Evolutionary conservation across 2,113 vertebrate genomes (phyloP), one percentile per base, ranked within the genome.

Genomic region (Pterocles orientalis): DNA sequence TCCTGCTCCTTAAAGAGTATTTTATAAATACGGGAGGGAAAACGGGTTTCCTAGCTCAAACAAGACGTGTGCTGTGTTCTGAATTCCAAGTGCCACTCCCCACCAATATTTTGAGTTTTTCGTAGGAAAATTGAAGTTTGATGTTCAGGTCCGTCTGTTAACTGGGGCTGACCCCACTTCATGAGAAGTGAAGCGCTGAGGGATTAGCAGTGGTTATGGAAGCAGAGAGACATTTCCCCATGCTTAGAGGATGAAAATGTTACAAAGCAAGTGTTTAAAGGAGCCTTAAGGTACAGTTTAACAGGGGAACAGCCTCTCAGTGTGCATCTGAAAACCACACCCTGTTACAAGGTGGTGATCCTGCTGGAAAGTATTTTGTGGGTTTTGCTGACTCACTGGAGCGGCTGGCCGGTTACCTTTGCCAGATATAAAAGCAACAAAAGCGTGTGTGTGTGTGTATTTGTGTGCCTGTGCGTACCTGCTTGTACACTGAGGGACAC

Each of bases 321-420:
- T 76, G 77, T 94, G 73, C 58, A 69, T 94, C 66, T 94, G 86
- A 79, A 93, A 94, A 80, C 94, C 88, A 79, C 83, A 84, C 92
- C 92, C 86, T 70, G 58, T 39, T 91, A n/a, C 72, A 86, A 93
- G 62, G 81, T 89, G 70, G 36, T 95, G 96, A 97, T 92, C 58
- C 47, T 87, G 53, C 78, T 92, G 96, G 96, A 95, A 96, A 96
- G 70, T 89, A 95, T 94, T 94, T 85, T 92, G 95, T 96, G 95
- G 80, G 73, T 89, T 96, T 96, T 96, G 94, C 95, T 96, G 95
- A 96, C 73, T 95, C 90, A 92, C 34, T 89, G 69, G 34, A 92
- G 69, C 0, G 2, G 34, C 43, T 94, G 72, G 50, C 45, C 88
- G 75, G 45, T 72, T 88, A 68, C 76, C 34, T 79, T 82, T 92